These are phyloP conservation scores for Xanthia togata DNA, from an alignment of 2,888 invertebrate species.

Conservation along the genomic window DNA sequence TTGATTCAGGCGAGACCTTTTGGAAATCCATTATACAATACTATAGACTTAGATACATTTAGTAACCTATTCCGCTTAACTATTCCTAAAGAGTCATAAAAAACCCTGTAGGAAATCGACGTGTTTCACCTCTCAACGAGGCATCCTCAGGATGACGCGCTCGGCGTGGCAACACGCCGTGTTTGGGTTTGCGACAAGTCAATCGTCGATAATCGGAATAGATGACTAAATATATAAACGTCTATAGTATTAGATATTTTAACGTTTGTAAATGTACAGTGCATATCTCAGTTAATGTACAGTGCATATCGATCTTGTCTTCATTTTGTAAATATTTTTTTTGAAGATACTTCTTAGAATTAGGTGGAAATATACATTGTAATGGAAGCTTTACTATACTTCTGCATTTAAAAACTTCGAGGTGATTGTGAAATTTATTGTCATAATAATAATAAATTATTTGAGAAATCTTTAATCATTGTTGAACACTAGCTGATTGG, in stretches of 20 bases:
- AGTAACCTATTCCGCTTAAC: too few species aligned
- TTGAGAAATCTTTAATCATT: conserved; percentile 76
- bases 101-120: too few species aligned
- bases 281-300: conserved; percentile 84
- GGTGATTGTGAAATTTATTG: conserved; percentile 75
- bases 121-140: too few species aligned
- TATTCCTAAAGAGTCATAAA: too few species aligned
- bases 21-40: too few species aligned
- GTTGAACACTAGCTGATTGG: conserved; percentile 85
- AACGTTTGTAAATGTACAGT: conserved; percentile 82
- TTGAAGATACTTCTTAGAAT: conserved; percentile 75
- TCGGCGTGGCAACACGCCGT: too few species aligned
- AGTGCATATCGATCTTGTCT: conserved; percentile 86
- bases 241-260: conserved; percentile 65
- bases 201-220: too few species aligned
- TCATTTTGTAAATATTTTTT: conserved; percentile 87
- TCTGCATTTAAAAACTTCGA: conserved; percentile 80
- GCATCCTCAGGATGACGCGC: too few species aligned
- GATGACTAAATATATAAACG: too few species aligned
- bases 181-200: too few species aligned
- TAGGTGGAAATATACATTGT: conserved; percentile 73
- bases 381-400: conserved; percentile 78
- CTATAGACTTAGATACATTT: too few species aligned
- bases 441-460: conserved; percentile 74
- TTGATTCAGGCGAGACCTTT: too few species aligned